A percentile compares a stretch with the other conserved stretches of the same genome.
These are phyloP conservation scores for Bacillus rossius DNA, from an alignment of 1,140 invertebrate genomes.

Conservation along the genomic window DNA sequence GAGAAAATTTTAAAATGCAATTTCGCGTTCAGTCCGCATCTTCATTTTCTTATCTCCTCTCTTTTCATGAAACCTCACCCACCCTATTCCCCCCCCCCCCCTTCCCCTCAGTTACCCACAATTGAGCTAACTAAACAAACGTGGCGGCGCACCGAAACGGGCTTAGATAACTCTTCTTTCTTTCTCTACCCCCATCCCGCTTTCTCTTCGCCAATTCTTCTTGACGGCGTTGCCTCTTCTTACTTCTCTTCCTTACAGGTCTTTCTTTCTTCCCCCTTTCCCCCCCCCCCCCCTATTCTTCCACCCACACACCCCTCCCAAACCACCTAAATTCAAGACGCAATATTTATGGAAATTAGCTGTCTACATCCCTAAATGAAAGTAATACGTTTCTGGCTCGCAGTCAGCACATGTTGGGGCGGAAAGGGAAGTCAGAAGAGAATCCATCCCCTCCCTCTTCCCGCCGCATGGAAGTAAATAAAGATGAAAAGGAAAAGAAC, in stretches of 20 bases:
- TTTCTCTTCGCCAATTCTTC: too few species aligned
- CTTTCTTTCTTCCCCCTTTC: neutral
- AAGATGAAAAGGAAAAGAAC: constrained; percentile 7
- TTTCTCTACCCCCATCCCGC: too few species aligned
- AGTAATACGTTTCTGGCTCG: constrained; percentile 6
- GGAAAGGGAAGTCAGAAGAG: neutral
- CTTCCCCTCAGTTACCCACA: too few species aligned
- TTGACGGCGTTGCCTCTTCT: neutral
- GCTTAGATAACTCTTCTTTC: too few species aligned
- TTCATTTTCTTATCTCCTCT: too few species aligned
- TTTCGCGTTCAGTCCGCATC: too few species aligned
- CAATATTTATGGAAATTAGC: constrained; percentile 12
- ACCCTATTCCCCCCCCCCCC: too few species aligned
- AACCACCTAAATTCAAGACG: constrained; percentile 4
- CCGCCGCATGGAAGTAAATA: constrained; percentile 6
- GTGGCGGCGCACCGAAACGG: too few species aligned
- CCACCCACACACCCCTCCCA: neutral
- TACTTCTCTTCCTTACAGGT: neutral
- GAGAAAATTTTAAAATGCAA: too few species aligned
- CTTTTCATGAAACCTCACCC: too few species aligned
- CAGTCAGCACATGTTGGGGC: neutral
- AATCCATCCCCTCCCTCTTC: too few species aligned
- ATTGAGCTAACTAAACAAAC: too few species aligned
- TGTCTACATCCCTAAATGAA: constrained; percentile 10
- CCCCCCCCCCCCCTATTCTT: neutral